phyloP scores from a whole-genome alignment of 2,888 invertebrate genomes.

The Drosophila ezoana region DNA sequence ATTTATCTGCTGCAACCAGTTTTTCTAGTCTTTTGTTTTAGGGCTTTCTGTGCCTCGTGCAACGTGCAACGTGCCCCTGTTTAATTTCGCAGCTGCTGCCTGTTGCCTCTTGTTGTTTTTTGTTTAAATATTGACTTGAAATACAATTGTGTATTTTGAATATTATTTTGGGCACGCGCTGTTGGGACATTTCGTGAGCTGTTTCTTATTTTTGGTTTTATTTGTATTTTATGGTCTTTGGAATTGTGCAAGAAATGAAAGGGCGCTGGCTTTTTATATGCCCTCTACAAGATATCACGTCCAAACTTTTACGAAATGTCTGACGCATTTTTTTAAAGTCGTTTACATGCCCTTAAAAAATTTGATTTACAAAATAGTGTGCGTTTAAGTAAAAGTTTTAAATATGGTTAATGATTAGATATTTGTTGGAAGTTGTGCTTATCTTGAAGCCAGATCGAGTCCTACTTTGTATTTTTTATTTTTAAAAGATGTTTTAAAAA shows the following conservation, averaged over 20 bases:
- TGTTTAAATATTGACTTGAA: conserved; percentile 45
- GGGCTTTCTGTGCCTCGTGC: conserved; percentile 41
- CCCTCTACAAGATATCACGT: background rate
- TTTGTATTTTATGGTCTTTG: conserved; percentile 3
- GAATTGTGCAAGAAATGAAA: conserved; percentile 44
- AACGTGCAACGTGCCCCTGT: conserved; percentile 61
- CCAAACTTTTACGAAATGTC: background rate
- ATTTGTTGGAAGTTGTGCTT: no score
- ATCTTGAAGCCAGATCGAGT: no score
- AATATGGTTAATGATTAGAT: no score
- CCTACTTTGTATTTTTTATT: no score
- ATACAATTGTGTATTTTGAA: conserved; percentile 32
- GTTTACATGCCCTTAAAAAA: no score
- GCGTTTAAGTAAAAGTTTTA: no score
- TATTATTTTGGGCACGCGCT: conserved; percentile 35
- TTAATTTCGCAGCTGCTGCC: conserved; percentile 30
- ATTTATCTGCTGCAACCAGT: conserved; percentile 60
- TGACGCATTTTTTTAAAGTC: no score
- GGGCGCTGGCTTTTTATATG: conserved; percentile 17
- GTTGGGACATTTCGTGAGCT: conserved; percentile 32
- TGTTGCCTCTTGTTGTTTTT: conserved; percentile 16
- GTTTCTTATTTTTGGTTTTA: conserved; percentile 2
- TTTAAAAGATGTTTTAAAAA: no score
- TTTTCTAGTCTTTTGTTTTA: conserved; percentile 71
- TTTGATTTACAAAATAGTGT: no score